A percentile compares a stretch with the other conserved stretches of the same genome.
Evolutionary conservation across 2,797 vertebrate genomes (phyloP).

Genomic region (Poliocrania exsul): DNA sequence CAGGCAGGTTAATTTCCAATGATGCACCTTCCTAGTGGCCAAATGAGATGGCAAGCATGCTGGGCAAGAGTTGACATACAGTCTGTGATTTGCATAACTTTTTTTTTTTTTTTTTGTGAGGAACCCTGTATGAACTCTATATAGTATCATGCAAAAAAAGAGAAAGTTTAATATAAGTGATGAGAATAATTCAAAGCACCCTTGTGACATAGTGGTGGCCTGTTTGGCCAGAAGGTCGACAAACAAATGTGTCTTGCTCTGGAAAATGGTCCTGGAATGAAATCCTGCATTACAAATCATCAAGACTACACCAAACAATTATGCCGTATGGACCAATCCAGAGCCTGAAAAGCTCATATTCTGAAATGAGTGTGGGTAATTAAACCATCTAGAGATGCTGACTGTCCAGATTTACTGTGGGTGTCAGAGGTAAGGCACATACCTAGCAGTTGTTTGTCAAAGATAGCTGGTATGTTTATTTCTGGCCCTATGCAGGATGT

Average conservation of each 20-base stretch:
- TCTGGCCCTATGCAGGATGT: neutral
- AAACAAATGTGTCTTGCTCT: neutral
- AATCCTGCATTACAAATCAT: neutral
- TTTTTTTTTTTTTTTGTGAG: neutral
- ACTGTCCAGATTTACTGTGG: neutral
- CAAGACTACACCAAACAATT: neutral
- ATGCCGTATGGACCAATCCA: neutral
- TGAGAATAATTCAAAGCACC: neutral
- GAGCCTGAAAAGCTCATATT: neutral
- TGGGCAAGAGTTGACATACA: neutral
- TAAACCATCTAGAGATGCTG: neutral
- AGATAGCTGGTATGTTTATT: neutral
- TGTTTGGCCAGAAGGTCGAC: neutral
- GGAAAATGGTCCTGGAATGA: neutral
- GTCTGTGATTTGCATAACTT: neutral
- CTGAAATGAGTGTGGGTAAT: neutral
- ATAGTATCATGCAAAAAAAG: neutral
- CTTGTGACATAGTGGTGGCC: neutral
- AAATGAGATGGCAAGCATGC: neutral
- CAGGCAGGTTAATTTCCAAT: neutral
- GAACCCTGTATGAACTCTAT: neutral
- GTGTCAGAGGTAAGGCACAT: neutral
- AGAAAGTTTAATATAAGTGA: neutral
- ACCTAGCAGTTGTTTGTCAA: neutral
- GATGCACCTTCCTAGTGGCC: neutral